Conservation (phyloP, 2,113 vertebrate species). For the Centrocercus urophasianus region DNA sequence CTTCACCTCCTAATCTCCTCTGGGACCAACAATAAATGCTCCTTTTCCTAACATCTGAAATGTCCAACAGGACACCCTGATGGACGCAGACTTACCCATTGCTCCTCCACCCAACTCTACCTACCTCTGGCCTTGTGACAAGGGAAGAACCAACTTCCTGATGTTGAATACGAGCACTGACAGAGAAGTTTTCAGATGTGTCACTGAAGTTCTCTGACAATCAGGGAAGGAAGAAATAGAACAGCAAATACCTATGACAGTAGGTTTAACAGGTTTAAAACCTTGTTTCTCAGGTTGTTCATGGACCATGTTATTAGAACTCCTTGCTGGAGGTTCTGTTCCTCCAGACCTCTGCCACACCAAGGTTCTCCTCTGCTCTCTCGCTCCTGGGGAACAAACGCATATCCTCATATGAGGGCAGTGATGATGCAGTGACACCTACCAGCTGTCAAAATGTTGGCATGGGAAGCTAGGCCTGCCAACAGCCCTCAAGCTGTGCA, state of each 20-base stretch:
- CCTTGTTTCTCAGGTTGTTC: slow-evolving; percentile 25
- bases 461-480: background rate
- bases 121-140: background rate
- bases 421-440: background rate
- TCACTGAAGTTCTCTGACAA: background rate
- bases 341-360: background rate
- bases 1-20: background rate
- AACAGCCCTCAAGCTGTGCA: background rate
- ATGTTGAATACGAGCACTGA: background rate
- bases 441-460: background rate
- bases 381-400: background rate
- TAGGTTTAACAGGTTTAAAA: background rate
- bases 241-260: background rate
- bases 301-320: background rate
- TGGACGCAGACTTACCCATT: background rate
- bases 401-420: background rate
- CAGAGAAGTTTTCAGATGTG: background rate
- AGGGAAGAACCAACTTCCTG: background rate
- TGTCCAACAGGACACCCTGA: background rate
- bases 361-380: background rate
- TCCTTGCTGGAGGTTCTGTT: background rate
- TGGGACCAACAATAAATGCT: background rate
- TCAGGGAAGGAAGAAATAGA: background rate
- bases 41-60: background rate
- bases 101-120: background rate